Base-by-base conservation (phyloP, 2,888 invertebrate species). In the Tetragnatha montana region DNA sequence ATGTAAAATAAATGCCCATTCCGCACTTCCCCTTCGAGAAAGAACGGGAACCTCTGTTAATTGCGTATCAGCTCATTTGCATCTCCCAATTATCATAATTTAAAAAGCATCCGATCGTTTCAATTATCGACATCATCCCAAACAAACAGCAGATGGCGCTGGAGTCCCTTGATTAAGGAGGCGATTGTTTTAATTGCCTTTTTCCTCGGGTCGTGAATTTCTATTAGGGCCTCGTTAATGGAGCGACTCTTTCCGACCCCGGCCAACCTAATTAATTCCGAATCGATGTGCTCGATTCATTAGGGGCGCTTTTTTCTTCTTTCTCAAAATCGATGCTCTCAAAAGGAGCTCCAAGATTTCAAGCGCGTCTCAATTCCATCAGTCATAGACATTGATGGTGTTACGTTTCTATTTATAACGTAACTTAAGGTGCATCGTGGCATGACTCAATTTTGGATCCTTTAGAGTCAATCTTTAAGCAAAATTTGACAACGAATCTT, bases 131-230 rank as follows among this genome's bases (percentile, higher is more conserved):
- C 81, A 78, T 35, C 71, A 70, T 35, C 68, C 17, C 60, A 78
- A 84, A 49, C 71, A 17, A 35, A 74, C 88, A 85, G 89, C 89
- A 89, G 89, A 89, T 89, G 89, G 89, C 89, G 89, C 76, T 60
- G 60, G 14, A 60, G 60, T 35, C 35, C 35, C 35, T 35, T 35
- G 35, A 35, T 35, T 89, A 81, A 49, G 74, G 35, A 71, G 71
- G 89, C 89, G 76, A 89, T 89, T 85, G 85, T 85, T 89, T 85
- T 85, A 89, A 89, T 89, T 89, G 85, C 85, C 75, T 81, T 85
- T 35, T 35, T 35, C 35, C 35, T 35, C 35, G 35, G 35, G 85
- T 73, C 85, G 89, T 89, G 85, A 89, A 89, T 85, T 89, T 89
- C 88, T 89, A 89, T 89, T 89, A 89, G 83, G 22, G 73, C 60